phyloP scores from a whole-genome alignment of 2,113 vertebrate genomes.

The Chloroceryle aenea region DNA sequence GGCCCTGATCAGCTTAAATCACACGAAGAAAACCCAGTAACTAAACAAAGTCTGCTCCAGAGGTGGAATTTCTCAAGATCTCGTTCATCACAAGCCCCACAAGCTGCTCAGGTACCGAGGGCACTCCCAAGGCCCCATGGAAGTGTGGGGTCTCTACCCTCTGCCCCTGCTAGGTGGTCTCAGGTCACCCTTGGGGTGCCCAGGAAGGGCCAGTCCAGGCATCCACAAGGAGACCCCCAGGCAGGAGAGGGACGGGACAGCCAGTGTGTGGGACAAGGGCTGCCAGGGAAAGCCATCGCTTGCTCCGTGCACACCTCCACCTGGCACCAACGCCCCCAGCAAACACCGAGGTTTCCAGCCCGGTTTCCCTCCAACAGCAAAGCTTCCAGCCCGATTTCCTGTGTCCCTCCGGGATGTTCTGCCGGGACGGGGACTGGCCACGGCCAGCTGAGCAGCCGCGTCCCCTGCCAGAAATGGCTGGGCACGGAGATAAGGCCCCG shows the following conservation, averaged over 20 bases:
- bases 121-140: background rate
- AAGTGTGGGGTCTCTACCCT: background rate
- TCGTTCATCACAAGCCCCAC: background rate
- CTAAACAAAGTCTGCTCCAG: background rate
- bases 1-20: background rate
- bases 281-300: background rate
- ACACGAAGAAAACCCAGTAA: background rate
- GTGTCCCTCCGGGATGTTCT: background rate
- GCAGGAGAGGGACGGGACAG: background rate
- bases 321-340: rapidly evolving
- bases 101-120: rapidly evolving
- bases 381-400: background rate
- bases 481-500: background rate
- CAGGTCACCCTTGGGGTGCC: background rate
- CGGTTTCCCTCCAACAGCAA: background rate
- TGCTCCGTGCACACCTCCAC: background rate
- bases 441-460: background rate
- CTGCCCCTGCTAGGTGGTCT: background rate
- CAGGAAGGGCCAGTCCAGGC: background rate
- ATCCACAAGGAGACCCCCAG: rapidly evolving
- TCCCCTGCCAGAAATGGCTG: background rate
- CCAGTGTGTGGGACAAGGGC: rapidly evolving
- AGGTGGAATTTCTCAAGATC: background rate
- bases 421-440: background rate
- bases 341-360: background rate